Percentiles rank a stretch among this genome's conserved stretches.
Evolutionary conservation across 2,888 invertebrate species (phyloP).

Genomic region (Thecocarcelia acutangulata): DNA sequence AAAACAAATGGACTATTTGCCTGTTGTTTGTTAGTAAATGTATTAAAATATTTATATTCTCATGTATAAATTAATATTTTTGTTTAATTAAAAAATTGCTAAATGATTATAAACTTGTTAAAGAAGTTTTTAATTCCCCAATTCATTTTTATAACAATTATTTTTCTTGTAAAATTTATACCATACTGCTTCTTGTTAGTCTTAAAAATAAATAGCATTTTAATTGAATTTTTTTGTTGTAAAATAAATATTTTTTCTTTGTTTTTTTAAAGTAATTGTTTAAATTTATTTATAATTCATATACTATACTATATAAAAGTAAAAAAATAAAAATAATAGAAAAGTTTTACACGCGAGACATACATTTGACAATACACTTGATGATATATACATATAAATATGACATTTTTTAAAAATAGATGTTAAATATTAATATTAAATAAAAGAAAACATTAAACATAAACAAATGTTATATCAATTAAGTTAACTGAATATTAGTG

Average conservation of each 20-base stretch:
- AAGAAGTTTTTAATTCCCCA: slow-evolving; percentile 16
- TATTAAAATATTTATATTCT: slow-evolving; percentile 13
- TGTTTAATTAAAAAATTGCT: slow-evolving; percentile 39
- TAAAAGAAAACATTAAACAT: slow-evolving; percentile 5
- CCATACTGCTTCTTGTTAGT: slow-evolving; percentile 34
- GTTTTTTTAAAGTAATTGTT: slow-evolving; percentile 17
- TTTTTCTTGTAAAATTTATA: slow-evolving; percentile 15
- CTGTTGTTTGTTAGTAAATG: slow-evolving; percentile 25
- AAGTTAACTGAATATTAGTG: slow-evolving; percentile 51
- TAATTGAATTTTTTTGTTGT: slow-evolving; percentile 53
- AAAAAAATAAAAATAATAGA: slow-evolving; percentile 20
- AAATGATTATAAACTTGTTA: slow-evolving; percentile 56
- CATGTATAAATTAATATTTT: slow-evolving; percentile 33
- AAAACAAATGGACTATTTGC: slow-evolving; percentile 40
- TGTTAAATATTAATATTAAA: slow-evolving; percentile 52
- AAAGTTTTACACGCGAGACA: slow-evolving; percentile 69
- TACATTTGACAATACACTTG: slow-evolving; percentile 78
- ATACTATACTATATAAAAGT: slow-evolving; percentile 18
- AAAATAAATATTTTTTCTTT: slow-evolving; percentile 42
- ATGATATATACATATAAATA: slow-evolving; percentile 66
- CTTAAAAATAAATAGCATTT: slow-evolving; percentile 25
- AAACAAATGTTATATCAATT: slow-evolving; percentile 48
- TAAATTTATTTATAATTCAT: slow-evolving; percentile 43
- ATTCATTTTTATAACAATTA: background rate
- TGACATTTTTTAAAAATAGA: slow-evolving; percentile 50